phyloP scores from a whole-genome alignment of 2,113 vertebrate species.

The Atrichornis clamosus region DNA sequence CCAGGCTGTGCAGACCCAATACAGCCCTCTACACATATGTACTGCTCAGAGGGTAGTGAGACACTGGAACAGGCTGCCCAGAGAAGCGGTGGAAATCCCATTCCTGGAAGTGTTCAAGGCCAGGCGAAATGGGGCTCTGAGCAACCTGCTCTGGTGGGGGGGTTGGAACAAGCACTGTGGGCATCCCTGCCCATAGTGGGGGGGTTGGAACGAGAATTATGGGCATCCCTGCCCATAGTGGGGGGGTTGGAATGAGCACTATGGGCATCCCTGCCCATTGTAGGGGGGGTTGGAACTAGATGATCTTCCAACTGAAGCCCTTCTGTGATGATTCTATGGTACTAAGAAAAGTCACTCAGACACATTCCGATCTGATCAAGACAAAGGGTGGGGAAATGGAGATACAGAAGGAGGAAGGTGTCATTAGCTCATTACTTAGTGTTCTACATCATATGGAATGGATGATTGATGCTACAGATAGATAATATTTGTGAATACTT shows the following conservation, averaged over 20 bases:
- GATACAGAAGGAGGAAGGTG: neutral
- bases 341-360: neutral
- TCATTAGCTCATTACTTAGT: neutral
- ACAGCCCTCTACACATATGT: neutral
- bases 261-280: neutral
- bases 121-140: neutral
- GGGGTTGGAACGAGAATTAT: neutral
- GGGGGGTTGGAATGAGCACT: no score
- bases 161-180: no score
- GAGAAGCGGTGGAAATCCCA: neutral
- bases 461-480: neutral
- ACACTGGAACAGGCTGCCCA: neutral
- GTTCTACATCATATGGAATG: neutral
- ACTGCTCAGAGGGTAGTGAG: neutral
- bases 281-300: no score
- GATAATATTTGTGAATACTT: neutral
- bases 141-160: neutral
- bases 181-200: accelerated
- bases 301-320: neutral
- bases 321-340: neutral
- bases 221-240: neutral
- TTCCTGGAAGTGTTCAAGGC: neutral
- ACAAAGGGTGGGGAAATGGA: neutral
- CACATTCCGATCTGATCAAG: neutral
- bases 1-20: no score